These are phyloP conservation scores for Drosophila meridionalis DNA, from an alignment of 2,888 invertebrate species.

Conservation along the genomic window DNA sequence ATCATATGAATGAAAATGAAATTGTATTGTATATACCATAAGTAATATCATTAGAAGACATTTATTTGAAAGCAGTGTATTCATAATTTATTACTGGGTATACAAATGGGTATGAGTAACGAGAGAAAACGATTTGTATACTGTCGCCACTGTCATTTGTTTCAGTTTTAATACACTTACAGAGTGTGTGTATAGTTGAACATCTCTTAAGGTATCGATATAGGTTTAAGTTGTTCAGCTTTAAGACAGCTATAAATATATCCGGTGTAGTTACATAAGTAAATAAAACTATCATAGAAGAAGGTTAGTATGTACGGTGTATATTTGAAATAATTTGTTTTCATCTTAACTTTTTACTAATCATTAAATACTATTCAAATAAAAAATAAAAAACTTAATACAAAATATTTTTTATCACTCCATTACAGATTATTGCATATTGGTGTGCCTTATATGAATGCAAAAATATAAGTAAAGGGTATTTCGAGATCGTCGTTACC, in stretches of 20 bases:
- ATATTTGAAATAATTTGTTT: too few species aligned
- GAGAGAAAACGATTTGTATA: conserved; percentile 21
- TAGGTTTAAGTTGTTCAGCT: too few species aligned
- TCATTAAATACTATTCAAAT: too few species aligned
- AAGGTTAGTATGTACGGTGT: too few species aligned
- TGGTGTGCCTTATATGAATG: too few species aligned
- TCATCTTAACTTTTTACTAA: too few species aligned
- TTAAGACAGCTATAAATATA: background rate
- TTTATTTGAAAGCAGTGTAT: background rate
- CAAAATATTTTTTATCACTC: too few species aligned
- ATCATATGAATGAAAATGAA: background rate
- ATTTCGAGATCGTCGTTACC: background rate
- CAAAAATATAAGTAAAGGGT: background rate
- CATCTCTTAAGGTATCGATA: too few species aligned
- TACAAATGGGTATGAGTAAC: conserved; percentile 3
- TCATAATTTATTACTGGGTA: background rate
- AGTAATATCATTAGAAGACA: background rate
- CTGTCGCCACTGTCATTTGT: conserved; percentile 15
- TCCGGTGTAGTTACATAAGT: too few species aligned
- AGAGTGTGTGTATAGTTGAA: background rate
- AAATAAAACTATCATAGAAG: background rate
- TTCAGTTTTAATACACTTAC: conserved; percentile 7
- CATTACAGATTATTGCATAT: too few species aligned
- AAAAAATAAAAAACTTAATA: too few species aligned
- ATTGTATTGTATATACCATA: background rate